Evolutionary conservation across 2,888 invertebrate genomes (phyloP), one percentile per base, ranked within the genome.

Genomic region (Tanypteryx hageni): DNA sequence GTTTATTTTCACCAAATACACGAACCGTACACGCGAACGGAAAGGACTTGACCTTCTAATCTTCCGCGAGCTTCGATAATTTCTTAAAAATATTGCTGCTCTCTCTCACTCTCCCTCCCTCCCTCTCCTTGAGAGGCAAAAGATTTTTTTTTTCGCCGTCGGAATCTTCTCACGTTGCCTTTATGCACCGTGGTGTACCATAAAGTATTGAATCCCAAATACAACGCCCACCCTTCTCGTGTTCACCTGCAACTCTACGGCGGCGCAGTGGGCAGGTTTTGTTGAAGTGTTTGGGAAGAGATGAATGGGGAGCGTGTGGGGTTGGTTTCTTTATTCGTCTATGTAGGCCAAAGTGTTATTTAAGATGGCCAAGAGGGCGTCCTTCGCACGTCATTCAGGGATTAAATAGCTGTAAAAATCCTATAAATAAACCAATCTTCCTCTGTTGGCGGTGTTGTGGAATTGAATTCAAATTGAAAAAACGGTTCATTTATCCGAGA

Each of bases 131-230:
- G 31, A 31, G 44, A 16, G 82, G 83, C 10, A 56, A 57, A 56
- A 56, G 14, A 16, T 13, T 59, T 16, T 57, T 58, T 27, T 58
- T 58, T 59, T 5, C 61, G 13, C 61, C 61, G 27, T 18, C 18
- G n/a, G 83, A 61, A 86, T 64, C 64, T 44, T 89, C 64, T 89
- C 44, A 64, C 68, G 56, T 89, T 89, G 10, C 89, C 22, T 14
- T 64, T 56, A 18, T 61, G n/a, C 22, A 59, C 27, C 10, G 61
- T 61, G n/a, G 16, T 18, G 10, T 4, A 27, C n/a, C 22, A 59
- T 7, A 16, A 27, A 11, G 89, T 68, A 76, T 44, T 44, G 44
- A 44, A 44, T 18, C 18, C 82, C 86, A 59, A 86, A 59, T 86
- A 86, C 22, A 64, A 64, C 44, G 31, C 44, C 64, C 31, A 31